Evolutionary conservation across 2,797 vertebrate species (phyloP), one percentile per base, ranked within the genome.

Genomic region (Pseudotriccus pelzelni): DNA sequence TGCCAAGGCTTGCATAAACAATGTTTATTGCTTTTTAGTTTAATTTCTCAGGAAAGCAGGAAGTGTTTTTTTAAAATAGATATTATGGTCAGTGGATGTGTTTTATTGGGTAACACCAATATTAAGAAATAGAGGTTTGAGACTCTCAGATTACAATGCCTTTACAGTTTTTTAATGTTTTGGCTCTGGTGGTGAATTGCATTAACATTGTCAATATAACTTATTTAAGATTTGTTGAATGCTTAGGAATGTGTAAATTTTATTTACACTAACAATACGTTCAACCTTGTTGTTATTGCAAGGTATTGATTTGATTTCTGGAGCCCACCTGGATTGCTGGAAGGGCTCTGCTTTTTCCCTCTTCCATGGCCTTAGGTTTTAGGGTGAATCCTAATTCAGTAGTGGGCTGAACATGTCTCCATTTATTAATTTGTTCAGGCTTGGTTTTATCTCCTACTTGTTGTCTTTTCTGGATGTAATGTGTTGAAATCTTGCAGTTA

Each of bases 401-500:
- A 92, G 15, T 80, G 66, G 63, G 56, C 20, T 86, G 69, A 85
- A 87, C 5, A 4, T 36, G 34, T 28, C 36, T 47, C 68, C 59
- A 60, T 62, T 74, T 92, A 76, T 53, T 94, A 62, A 87, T 95
- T 97, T 97, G 76, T 82, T 95, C 89, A 93, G 41, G 63, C 93
- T 96, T 93, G 41, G 63, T 93, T 96, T 94, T 94, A 41, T 78
- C 87, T 70, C 49, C 47, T 91, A 52, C 74, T 89, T 85, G 41
- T 62, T 98, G 85, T 97, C 96, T 97, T 98, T 97, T 96, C 96
- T 97, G 93, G 90, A 39, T 80, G 97, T 98, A 98, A 98, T 98
- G 99, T 98, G 97, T 98, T 82, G 90, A 97, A 98, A 97, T 97
- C 95, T 98, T 98, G 98, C 98, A 98, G 98, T 98, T 98, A 98